phyloP scores from a whole-genome alignment of 2,888 invertebrate genomes.

The Athalia cordata region DNA sequence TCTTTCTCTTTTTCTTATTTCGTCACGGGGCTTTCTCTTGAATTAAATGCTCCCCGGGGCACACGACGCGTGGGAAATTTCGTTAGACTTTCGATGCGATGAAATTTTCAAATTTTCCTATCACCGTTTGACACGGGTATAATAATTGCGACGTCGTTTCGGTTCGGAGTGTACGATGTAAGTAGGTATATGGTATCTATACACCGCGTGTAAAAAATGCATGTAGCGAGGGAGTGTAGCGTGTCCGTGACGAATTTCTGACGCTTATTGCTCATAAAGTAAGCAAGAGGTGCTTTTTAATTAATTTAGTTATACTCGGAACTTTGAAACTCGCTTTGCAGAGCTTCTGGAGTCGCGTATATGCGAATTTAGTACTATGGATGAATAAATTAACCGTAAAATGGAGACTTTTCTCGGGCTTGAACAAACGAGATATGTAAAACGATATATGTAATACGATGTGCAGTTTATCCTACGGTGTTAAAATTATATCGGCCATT shows the following conservation, averaged over 20 bases:
- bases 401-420: neutral
- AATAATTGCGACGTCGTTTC: neutral
- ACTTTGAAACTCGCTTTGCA: conserved; percentile 24
- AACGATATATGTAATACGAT: too few species aligned
- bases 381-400: conserved; percentile 34
- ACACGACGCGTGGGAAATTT: too few species aligned
- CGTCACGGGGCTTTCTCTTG: too few species aligned
- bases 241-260: conserved; percentile 28
- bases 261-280: conserved; percentile 20
- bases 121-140: too few species aligned
- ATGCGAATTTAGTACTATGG: conserved; percentile 7
- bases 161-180: neutral
- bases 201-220: conserved; percentile 3
- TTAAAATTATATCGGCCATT: too few species aligned
- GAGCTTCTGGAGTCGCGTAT: neutral
- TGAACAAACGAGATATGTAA: neutral
- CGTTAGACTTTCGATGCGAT: too few species aligned
- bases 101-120: too few species aligned
- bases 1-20: too few species aligned
- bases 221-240: conserved; percentile 20
- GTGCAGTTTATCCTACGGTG: too few species aligned
- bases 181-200: neutral
- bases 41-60: too few species aligned
- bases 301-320: conserved; percentile 35
- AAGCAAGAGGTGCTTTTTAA: conserved; percentile 20